Base-by-base conservation (phyloP, 2,797 vertebrate genomes). In the Alauda arvensis region DNA sequence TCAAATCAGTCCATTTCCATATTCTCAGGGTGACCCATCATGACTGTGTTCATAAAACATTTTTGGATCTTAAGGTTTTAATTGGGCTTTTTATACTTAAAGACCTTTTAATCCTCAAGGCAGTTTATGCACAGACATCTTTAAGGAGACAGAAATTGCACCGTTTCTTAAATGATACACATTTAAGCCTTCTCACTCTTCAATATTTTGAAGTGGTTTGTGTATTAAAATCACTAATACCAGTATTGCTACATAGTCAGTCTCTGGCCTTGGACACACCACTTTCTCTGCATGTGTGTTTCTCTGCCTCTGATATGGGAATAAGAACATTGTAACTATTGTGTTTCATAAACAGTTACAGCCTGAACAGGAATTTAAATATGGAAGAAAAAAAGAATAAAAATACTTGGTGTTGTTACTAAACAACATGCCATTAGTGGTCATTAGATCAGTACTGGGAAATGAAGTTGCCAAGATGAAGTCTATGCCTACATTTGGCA, bases 31-130 rank as follows among this genome's bases (percentile, higher is more conserved):
- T 79, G 52, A 88, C 29, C 48, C 39, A 34, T 45, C 29, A 33
- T n/a, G 18, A 55, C 42, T 76, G 6, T 25, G 14, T 77, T 88
- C 57, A 34, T 82, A 82, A 88, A 84, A 77, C 24, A 40, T 74
- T 89, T 82, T 77, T 77, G 42, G 16, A 84, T 68, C 57, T 91
- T 82, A 88, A 84, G n/a, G 53, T 53, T 89, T 90, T 88, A 93
- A 66, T 74, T 1, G 4, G 33, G 24, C 3, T 84, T 95, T 88
- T 84, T 37, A 42, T 51, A 61, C 42, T 86, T 89, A 78, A 83
- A 10, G 26, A 89, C 12, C 15, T 79, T 91, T 89, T 93, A 93
- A 88, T 94, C 78, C 57, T 34, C 40, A 29, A 89, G 82, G 45
- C 51, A 92, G 77, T 86, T 88, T 79, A 79, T 89, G 49, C 78